Evolutionary conservation across 2,113 vertebrate genomes (phyloP).

Genomic region (Ictalurus punctatus): DNA sequence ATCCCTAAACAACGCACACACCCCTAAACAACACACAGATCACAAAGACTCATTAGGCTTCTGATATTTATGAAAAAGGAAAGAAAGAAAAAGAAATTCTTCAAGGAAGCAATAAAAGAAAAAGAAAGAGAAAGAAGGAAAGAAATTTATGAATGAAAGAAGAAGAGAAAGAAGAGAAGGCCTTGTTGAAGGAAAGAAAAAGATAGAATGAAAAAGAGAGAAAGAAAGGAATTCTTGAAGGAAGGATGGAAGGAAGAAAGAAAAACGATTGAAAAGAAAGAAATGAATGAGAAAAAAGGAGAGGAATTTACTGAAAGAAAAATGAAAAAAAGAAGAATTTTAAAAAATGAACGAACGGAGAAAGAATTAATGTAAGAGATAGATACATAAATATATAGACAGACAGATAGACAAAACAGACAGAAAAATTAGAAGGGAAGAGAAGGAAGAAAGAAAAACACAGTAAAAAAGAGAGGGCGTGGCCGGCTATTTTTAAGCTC

Average conservation of each 20-base stretch:
- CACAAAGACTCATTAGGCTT: background rate
- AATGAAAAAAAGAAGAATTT: background rate
- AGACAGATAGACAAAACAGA: background rate
- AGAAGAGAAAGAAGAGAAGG: background rate
- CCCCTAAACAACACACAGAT: background rate
- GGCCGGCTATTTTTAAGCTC: background rate
- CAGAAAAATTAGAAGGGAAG: too few species aligned
- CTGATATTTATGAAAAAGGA: background rate
- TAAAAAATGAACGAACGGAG: too few species aligned
- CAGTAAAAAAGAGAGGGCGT: background rate
- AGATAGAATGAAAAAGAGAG: background rate
- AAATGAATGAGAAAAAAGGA: background rate
- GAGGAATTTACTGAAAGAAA: background rate
- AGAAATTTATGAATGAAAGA: background rate
- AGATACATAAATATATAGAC: background rate
- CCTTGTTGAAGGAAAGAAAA: background rate
- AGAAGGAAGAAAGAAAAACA: background rate
- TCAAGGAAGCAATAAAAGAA: too few species aligned
- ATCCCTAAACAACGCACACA: background rate
- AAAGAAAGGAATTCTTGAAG: background rate
- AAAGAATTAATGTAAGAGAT: background rate
- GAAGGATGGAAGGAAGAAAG: background rate
- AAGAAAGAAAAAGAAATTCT: background rate
- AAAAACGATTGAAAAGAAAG: background rate
- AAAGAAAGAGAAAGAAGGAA: background rate